A percentile compares a stretch with the other conserved stretches of the same genome.
Conservation (phyloP, 1,140 invertebrate species). For the Lepidurus arcticus region DNA sequence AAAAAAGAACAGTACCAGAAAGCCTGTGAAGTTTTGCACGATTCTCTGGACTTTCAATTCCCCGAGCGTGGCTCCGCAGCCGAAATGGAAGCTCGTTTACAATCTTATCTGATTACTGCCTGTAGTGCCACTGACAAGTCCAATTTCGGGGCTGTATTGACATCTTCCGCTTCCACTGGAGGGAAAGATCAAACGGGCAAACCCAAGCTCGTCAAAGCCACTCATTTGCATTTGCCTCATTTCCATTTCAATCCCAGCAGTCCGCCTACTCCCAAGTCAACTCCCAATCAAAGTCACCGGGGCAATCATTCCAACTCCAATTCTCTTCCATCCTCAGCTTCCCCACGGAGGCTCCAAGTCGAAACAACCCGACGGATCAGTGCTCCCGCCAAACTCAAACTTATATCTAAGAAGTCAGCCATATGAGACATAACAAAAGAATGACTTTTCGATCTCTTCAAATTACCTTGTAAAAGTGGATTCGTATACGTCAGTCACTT, state of each 20-base stretch:
- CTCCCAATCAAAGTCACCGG: constrained; percentile 1
- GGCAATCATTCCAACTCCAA: background rate
- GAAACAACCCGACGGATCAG: background rate
- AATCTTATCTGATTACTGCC: constrained; percentile 18
- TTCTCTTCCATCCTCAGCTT: background rate
- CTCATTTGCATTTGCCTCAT: constrained; percentile 15
- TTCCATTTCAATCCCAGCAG: constrained; percentile 18
- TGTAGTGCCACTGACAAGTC: constrained; percentile 13
- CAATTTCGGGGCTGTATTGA: constrained; percentile 8
- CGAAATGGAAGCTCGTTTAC: constrained; percentile 8
- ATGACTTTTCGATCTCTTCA: too few species aligned
- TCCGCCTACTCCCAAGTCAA: background rate
- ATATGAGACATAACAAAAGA: too few species aligned
- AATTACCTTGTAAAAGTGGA: too few species aligned
- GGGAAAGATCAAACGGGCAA: background rate
- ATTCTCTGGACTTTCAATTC: background rate
- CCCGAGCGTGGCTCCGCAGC: background rate
- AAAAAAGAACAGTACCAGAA: constrained; percentile 3
- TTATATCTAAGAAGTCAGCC: background rate
- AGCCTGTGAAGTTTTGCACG: background rate
- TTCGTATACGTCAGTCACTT: too few species aligned
- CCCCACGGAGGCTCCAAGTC: background rate
- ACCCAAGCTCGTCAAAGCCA: constrained; percentile 7
- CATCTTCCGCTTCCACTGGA: background rate
- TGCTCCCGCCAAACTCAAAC: background rate